Evolutionary conservation across 37 sponge, comb jelly and placozoan genomes (phyloP), one percentile per base, ranked within the genome.

Genomic region (Amphimedon queenslandica): DNA sequence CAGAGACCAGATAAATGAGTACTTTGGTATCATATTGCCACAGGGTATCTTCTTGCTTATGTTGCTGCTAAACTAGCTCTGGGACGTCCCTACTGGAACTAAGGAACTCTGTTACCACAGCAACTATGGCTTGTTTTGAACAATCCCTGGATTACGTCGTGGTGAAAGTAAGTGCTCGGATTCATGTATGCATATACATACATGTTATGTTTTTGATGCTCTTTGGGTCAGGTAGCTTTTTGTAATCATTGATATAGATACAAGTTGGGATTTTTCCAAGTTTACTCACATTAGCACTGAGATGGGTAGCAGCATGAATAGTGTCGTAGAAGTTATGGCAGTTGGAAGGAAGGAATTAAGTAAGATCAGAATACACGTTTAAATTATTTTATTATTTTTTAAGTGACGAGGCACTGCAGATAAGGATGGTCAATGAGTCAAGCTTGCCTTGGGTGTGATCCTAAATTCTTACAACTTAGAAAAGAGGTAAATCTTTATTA

Each of bases 291-390:
- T 88, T 28, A 77, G 76, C 63, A 65, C 64, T 21, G 75, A 92
- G 90, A 95, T 98, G 42, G 99, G 99, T 4, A 92, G 93, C 68
- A 95, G 94, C 0, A 99, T 99, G 99, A 99, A 99, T 82, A 90
- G 92, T 90, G 92, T 99, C 27, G 99, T 96, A 41, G 99, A 99
- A 75, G 96, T 92, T 35, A 99, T 99, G 99, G 96, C 99, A 23
- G 78, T 99, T 42, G 99, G 99, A 20, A 56, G 99, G 34, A 90
- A 47, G 53, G 8, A 13, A 47, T 8, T 18, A 18, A n/a, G n/a
- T n/a, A n/a, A n/a, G n/a, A n/a, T n/a, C n/a, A n/a, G n/a, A n/a
- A n/a, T n/a, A n/a, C n/a, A n/a, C n/a, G n/a, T n/a, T n/a, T n/a
- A n/a, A n/a, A n/a, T n/a, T n/a, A n/a, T n/a, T n/a, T 13, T 47